phyloP scores from a whole-genome alignment of 1,140 invertebrate species.

The Proctacanthus coquilletti region DNA sequence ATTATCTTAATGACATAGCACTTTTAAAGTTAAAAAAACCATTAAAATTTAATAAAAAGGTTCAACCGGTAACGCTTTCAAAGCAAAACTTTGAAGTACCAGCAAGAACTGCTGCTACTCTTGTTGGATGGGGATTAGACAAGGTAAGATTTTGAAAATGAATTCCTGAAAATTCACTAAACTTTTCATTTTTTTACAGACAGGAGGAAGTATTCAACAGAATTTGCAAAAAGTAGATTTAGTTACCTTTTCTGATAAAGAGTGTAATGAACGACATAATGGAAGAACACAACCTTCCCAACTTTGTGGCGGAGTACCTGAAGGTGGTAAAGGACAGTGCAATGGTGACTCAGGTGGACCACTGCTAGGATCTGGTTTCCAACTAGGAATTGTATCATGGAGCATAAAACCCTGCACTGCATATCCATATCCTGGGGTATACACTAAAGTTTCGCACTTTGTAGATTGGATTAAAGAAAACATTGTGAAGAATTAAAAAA shows the following conservation, averaged over 20 bases:
- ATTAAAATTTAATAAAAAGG: background rate
- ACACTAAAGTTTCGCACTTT: slow-evolving; percentile 25
- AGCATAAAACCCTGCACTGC: slow-evolving; percentile 19
- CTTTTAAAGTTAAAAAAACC: slow-evolving; percentile 7
- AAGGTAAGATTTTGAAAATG: background rate
- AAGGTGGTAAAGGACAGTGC: slow-evolving; percentile 19
- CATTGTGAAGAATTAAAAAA: too few species aligned
- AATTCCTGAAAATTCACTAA: background rate
- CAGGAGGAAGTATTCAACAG: slow-evolving; percentile 9
- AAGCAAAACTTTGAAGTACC: background rate
- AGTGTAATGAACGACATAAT: slow-evolving; percentile 10
- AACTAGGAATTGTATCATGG: slow-evolving; percentile 20
- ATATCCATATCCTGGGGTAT: slow-evolving; percentile 21
- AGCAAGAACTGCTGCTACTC: slow-evolving; percentile 2
- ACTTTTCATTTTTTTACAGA: slow-evolving; percentile 7
- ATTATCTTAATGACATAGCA: slow-evolving; percentile 10
- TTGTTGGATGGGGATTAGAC: slow-evolving; percentile 10
- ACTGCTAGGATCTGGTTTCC: slow-evolving; percentile 12
- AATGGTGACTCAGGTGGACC: slow-evolving; percentile 23
- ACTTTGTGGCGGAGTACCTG: slow-evolving; percentile 14
- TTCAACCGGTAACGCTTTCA: background rate
- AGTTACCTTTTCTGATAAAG: slow-evolving; percentile 10
- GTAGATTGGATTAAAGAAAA: slow-evolving; percentile 25
- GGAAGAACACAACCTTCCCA: slow-evolving; percentile 8
- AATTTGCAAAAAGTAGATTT: slow-evolving; percentile 14